These are phyloP conservation scores for Rhabdornis inornatus DNA, from an alignment of 2,113 vertebrate genomes.

Conservation along the genomic window DNA sequence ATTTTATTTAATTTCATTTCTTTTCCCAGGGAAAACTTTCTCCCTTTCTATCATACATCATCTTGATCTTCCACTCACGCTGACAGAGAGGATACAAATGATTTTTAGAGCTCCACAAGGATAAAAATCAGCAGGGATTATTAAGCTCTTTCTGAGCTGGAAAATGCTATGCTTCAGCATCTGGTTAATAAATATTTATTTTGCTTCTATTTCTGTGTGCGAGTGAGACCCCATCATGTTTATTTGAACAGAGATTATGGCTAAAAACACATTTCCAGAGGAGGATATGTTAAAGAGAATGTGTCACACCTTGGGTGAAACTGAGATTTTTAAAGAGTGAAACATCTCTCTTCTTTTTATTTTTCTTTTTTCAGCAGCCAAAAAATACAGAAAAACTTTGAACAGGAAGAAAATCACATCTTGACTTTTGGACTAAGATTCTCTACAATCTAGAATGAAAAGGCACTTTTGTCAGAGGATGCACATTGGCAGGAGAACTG, in stretches of 20 bases:
- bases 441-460: neutral
- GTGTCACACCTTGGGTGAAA: neutral
- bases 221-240: neutral
- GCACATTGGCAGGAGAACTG: neutral
- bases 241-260: neutral
- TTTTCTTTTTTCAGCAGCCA: neutral
- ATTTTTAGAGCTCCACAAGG: conserved; percentile 8
- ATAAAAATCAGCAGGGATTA: conserved; percentile 19
- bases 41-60: neutral
- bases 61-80: conserved; percentile 6
- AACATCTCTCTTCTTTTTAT: neutral
- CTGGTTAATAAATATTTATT: conserved; percentile 52
- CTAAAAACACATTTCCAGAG: conserved; percentile 5
- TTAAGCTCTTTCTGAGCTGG: conserved; percentile 11
- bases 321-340: neutral
- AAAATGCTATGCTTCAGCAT: conserved; percentile 7
- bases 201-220: conserved; percentile 26
- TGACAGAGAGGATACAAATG: conserved; percentile 37
- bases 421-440: neutral
- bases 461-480: neutral
- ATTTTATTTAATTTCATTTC: neutral
- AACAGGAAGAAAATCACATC: neutral
- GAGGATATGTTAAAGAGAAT: neutral
- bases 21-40: neutral
- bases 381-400: neutral